A percentile compares a stretch with the other conserved stretches of the same genome.
Conservation (phyloP, 2,113 vertebrate genomes). For the Semnornis frantzii region DNA sequence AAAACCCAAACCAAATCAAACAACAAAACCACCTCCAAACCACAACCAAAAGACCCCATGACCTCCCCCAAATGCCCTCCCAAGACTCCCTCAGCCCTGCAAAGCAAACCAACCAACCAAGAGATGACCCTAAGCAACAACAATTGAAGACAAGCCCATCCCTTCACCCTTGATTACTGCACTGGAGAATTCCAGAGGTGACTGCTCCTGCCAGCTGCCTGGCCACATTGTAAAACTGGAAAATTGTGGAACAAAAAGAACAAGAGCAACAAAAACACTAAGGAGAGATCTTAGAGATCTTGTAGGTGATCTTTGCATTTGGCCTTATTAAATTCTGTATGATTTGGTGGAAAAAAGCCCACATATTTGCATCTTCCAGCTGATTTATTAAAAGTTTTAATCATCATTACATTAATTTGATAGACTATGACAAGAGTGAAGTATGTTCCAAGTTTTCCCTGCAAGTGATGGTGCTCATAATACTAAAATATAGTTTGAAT, state of each 20-base stretch:
- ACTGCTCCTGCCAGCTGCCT: background rate
- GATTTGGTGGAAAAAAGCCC: background rate
- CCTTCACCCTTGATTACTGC: background rate
- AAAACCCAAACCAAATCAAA: too few species aligned
- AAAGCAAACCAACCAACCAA: too few species aligned
- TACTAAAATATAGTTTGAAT: background rate
- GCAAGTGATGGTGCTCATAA: background rate
- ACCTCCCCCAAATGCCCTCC: too few species aligned
- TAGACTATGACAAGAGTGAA: background rate
- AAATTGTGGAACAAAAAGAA: background rate
- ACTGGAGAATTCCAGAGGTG: background rate
- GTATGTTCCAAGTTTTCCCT: constrained; percentile 11
- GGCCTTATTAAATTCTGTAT: background rate
- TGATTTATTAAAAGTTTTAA: constrained; percentile 10
- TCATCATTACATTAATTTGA: constrained; percentile 38
- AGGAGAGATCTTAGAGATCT: background rate
- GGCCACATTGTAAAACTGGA: background rate
- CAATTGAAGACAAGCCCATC: fast-evolving
- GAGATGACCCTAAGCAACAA: background rate
- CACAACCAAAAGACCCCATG: too few species aligned
- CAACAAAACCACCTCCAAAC: too few species aligned
- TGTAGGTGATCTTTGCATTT: background rate
- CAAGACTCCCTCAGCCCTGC: too few species aligned
- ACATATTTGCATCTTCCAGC: background rate
- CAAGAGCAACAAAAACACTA: background rate